Evolutionary conservation across 2,113 vertebrate species (phyloP).

Genomic region (Macaca fascicularis): DNA sequence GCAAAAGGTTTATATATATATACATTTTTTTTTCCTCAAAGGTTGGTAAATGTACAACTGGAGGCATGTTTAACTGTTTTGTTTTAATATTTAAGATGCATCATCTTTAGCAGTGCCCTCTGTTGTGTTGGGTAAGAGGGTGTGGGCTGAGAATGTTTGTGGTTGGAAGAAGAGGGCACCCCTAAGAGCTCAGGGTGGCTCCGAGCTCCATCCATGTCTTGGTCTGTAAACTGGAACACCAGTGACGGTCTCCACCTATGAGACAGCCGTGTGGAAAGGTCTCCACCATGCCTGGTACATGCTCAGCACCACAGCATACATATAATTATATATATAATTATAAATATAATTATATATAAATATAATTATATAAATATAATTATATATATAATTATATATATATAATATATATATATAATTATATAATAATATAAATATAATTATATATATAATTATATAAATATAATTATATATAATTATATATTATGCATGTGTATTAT

Average conservation of each 20-base stretch:
- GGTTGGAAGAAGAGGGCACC: not conserved
- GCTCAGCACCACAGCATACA: accelerated
- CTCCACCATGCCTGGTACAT: accelerated
- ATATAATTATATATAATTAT: no score
- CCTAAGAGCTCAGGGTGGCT: accelerated
- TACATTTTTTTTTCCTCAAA: not conserved
- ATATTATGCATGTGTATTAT: no score
- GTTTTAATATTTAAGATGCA: no score
- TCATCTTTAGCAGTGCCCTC: accelerated
- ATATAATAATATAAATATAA: no score
- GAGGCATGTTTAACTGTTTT: accelerated
- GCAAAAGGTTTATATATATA: no score
- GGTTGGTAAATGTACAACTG: accelerated
- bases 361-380: no score
- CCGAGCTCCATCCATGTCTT: not conserved
- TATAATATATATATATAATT: no score
- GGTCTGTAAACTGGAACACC: accelerated
- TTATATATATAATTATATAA: no score
- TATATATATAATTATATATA: no score
- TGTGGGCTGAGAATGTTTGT: accelerated
- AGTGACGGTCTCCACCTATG: accelerated
- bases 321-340: no score
- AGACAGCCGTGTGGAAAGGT: accelerated
- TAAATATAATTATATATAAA: no score
- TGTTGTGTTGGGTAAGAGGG: accelerated